Percentiles rank a stretch among this genome's conserved stretches.
phyloP scores from a whole-genome alignment of 2,888 invertebrate species.

The Mythimna vitellina region DNA sequence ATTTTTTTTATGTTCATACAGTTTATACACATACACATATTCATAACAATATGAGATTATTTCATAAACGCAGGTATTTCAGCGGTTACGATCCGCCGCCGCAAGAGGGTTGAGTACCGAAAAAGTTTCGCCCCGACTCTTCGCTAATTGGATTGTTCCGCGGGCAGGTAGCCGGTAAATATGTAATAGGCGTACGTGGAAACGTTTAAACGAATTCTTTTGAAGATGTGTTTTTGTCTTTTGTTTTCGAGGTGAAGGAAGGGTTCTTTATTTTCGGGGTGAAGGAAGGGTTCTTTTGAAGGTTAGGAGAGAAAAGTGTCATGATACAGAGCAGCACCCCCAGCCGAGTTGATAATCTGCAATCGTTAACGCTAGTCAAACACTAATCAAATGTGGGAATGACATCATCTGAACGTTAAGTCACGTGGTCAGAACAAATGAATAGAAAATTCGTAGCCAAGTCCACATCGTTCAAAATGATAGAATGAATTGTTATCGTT shows the following conservation, averaged over 20 bases:
- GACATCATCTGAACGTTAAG: no score
- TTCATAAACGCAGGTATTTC: slow-evolving; percentile 43
- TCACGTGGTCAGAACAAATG: no score
- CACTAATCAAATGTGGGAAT: no score
- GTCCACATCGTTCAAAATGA: no score
- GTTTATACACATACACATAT: no score
- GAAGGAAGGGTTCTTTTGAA: background rate
- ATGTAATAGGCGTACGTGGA: slow-evolving; percentile 40
- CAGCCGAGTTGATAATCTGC: no score
- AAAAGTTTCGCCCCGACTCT: slow-evolving; percentile 52
- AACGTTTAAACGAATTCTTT: slow-evolving; percentile 41
- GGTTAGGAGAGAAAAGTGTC: background rate
- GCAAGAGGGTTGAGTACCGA: slow-evolving; percentile 49
- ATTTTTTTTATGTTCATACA: no score
- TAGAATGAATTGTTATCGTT: no score
- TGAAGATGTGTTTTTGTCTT: slow-evolving; percentile 7
- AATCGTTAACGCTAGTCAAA: no score
- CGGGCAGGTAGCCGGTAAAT: slow-evolving; percentile 41
- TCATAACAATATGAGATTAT: slow-evolving; percentile 56
- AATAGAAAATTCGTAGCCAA: no score
- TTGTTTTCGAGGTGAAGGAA: background rate
- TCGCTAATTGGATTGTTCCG: slow-evolving; percentile 60
- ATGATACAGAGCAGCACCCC: no score
- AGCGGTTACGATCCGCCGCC: slow-evolving; percentile 23
- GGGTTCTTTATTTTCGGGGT: background rate